Percentiles rank a stretch among this genome's conserved stretches.
These are phyloP conservation scores for Coregonus clupeaformis DNA, from an alignment of 2,113 vertebrate species.

Conservation along the genomic window DNA sequence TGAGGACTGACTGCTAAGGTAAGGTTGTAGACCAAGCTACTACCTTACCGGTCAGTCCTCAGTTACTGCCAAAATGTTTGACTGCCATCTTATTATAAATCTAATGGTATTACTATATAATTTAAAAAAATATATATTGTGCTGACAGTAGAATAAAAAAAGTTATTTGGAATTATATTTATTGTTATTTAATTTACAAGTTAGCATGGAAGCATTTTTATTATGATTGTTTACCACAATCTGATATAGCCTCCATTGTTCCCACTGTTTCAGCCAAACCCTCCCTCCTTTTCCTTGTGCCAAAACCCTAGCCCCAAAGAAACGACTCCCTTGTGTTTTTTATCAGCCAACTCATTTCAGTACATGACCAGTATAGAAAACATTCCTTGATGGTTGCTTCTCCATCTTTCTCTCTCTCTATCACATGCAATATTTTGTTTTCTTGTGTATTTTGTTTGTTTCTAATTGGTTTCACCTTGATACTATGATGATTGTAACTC, in stretches of 20 bases:
- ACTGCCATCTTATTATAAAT: no score
- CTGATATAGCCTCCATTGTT: not conserved
- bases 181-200: not conserved
- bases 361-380: not conserved
- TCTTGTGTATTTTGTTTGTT: constrained; percentile 1
- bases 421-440: not conserved
- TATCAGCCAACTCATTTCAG: not conserved
- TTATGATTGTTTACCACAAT: not conserved
- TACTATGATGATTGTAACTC: constrained; percentile 31
- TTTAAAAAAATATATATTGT: not conserved
- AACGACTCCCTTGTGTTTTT: not conserved
- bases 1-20: no score
- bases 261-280: not conserved
- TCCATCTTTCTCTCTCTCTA: not conserved
- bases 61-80: no score
- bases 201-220: not conserved
- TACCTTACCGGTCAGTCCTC: no score
- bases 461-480: not conserved
- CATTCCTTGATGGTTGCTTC: no score
- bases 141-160: not conserved
- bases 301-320: constrained; percentile 4
- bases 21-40: no score
- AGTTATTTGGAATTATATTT: not conserved
- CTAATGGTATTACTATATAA: no score
- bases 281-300: constrained; percentile 10